These are phyloP conservation scores for Thalpophila matura DNA, from an alignment of 2,888 invertebrate genomes.

Conservation along the genomic window DNA sequence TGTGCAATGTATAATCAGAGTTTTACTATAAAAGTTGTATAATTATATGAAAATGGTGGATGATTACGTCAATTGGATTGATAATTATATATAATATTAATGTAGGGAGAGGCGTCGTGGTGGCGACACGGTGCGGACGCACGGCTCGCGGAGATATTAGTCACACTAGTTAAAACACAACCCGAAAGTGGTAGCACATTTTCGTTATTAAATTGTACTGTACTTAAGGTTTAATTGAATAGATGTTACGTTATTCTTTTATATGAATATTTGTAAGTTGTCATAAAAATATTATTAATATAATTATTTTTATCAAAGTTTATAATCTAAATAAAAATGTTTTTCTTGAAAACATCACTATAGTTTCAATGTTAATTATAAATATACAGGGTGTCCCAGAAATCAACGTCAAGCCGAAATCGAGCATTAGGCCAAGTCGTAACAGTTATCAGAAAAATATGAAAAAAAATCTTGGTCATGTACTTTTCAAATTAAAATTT, in stretches of 20 bases:
- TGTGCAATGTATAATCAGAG: slow-evolving; percentile 82
- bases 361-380: slow-evolving; percentile 68
- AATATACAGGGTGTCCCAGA: too few relatives aligned
- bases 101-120: slow-evolving; percentile 41
- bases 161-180: slow-evolving; percentile 89
- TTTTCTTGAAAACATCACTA: slow-evolving; percentile 88
- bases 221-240: slow-evolving; percentile 88
- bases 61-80: slow-evolving; percentile 63
- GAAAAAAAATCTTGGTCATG: too few relatives aligned
- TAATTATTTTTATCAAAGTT: slow-evolving; percentile 92
- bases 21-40: slow-evolving; percentile 68
- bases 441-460: too few relatives aligned
- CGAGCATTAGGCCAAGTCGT: too few relatives aligned
- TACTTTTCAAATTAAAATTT: too few relatives aligned
- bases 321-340: slow-evolving; percentile 91
- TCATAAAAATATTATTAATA: slow-evolving; percentile 91
- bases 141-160: slow-evolving; percentile 75
- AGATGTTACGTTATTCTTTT: slow-evolving; percentile 91
- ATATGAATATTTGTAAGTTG: slow-evolving; percentile 91
- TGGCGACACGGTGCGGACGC: slow-evolving; percentile 51
- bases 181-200: slow-evolving; percentile 89
- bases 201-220: slow-evolving; percentile 87
- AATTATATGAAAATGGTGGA: slow-evolving; percentile 61
- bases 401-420: too few relatives aligned
- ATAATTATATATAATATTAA: slow-evolving; percentile 57